A percentile compares a stretch with the other conserved stretches of the same genome.
Evolutionary conservation across 2,113 vertebrate species (phyloP).

Genomic region (Pseudorhombus dupliciocellatus): DNA sequence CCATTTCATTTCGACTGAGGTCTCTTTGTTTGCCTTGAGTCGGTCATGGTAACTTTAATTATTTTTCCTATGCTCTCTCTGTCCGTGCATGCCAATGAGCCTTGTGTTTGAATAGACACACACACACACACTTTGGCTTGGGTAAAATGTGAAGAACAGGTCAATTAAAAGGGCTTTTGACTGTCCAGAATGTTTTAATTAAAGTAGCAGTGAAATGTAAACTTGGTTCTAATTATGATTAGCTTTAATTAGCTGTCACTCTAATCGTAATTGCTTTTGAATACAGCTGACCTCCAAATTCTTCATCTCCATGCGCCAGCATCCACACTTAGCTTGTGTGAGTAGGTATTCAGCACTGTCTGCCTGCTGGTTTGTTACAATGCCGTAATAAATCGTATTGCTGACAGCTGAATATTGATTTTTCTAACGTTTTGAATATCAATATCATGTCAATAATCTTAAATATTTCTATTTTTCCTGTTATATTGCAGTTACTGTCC

Average conservation of each 20-base stretch:
- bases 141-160: conserved; percentile 68
- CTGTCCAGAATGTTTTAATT: conserved; percentile 80
- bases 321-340: not conserved
- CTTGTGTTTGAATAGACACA: conserved; percentile 52
- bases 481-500: not conserved
- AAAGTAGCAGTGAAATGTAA: conserved; percentile 81
- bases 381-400: not conserved
- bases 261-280: conserved; percentile 80
- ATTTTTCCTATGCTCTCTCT: conserved; percentile 51
- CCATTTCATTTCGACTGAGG: conserved; percentile 15
- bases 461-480: not conserved
- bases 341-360: conserved; percentile 1
- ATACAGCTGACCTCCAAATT: conserved; percentile 68
- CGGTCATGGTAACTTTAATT: conserved; percentile 69
- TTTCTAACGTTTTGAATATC: not conserved
- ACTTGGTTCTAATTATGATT: conserved; percentile 80
- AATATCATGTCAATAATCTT: not conserved
- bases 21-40: conserved; percentile 48
- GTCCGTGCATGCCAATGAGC: conserved; percentile 68
- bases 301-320: conserved; percentile 34
- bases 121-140: conserved; percentile 23
- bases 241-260: conserved; percentile 82
- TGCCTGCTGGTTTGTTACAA: not conserved
- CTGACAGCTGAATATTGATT: not conserved
- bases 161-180: conserved; percentile 76